Base-by-base conservation (phyloP, 2,797 vertebrate species). In the Austrolebias charrua region DNA sequence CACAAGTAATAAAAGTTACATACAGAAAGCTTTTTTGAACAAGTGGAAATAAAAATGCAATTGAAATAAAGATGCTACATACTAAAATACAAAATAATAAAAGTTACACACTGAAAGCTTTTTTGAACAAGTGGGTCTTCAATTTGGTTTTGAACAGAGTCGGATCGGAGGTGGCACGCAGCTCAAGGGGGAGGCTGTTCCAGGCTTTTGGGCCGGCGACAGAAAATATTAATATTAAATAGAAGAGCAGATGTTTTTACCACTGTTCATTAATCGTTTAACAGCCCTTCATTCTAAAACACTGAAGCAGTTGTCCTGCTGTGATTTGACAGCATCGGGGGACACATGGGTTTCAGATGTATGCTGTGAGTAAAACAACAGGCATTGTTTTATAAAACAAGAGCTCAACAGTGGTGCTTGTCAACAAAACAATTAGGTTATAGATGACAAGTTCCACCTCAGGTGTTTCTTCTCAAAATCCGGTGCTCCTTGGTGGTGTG, bases 371-470 rank as follows among this genome's bases (percentile, higher is more conserved):
- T 51, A 20, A 4, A 44, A 60, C 67, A 81, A 76, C 65, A 81
- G 76, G 66, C 62, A 59, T 53, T 4, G 56, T 55, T 81, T 67
- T 79, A 73, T 76, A 64, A 71, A 85, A 84, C 80, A 79, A 71
- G 77, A 24, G 60, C 62, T 78, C 61, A 57, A 29, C 79, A 47
- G 55, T 7, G 35, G 62, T 43, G 67, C 80, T 66, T 81, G 79
- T 90, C 84, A 79, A 76, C 75, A 82, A 85, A 85, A 86, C 80
- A 68, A 80, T 81, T 82, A 52, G 86, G 84, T 87, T 86, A 81
- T 35, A 60, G 76, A 82, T 80, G 87, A 86, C 85, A 82, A 85
- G 83, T 73, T 54, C 24, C 65, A 76, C 83, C 80, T 86, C 85
- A 88, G 79, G 78, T 85, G 76, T 71, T 64, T 60, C 73, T 81